These are phyloP conservation scores for Mixornis gularis DNA, from an alignment of 2,113 vertebrate species.

Conservation along the genomic window DNA sequence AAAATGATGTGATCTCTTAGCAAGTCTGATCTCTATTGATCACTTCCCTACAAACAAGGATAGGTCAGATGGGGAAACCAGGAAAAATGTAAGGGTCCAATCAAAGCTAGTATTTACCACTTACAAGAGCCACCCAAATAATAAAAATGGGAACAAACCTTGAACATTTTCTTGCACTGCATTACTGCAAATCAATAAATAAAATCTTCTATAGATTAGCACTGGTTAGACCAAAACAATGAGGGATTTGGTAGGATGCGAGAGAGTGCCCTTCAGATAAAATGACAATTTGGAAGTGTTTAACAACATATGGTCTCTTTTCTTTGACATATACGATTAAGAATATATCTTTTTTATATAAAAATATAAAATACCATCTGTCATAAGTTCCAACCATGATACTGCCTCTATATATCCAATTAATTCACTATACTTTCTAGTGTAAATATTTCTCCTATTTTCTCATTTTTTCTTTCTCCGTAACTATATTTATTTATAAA, in stretches of 20 bases:
- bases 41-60: neutral
- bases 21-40: neutral
- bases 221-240: conserved; percentile 43
- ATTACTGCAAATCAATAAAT: conserved; percentile 16
- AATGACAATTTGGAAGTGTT: conserved; percentile 80
- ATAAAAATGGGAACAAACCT: neutral
- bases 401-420: conserved; percentile 73
- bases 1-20: neutral
- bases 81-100: neutral
- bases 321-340: conserved; percentile 80
- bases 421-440: conserved; percentile 76
- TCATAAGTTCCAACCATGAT: conserved; percentile 72
- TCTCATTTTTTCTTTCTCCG: conserved; percentile 65
- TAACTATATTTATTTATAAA: conserved; percentile 75
- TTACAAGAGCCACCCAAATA: neutral
- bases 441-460: conserved; percentile 80
- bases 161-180: neutral
- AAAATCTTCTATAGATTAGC: conserved; percentile 28
- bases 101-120: neutral
- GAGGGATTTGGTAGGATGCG: conserved; percentile 31
- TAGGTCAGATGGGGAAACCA: neutral
- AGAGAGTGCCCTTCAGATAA: conserved; percentile 72
- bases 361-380: conserved; percentile 84
- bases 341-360: conserved; percentile 78
- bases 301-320: conserved; percentile 81